These are phyloP conservation scores for Gila orcuttii DNA, from an alignment of 2,113 vertebrate genomes.

Conservation along the genomic window DNA sequence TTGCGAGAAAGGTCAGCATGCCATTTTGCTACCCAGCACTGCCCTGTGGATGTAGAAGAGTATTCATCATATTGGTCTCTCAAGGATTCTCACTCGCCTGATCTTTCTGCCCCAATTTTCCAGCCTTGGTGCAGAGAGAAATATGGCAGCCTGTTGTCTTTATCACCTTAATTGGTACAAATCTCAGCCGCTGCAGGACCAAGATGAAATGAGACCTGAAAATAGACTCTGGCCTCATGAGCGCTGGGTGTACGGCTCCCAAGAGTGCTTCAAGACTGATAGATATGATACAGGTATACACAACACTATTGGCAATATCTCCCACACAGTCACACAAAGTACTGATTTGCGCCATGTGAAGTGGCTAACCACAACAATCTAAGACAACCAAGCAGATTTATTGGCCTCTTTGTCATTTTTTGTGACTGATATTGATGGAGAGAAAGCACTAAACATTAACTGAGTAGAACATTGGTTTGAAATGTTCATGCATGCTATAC, in stretches of 20 bases:
- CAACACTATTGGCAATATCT: conserved; percentile 20
- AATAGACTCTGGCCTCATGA: conserved; percentile 37
- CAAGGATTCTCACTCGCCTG: conserved; percentile 15
- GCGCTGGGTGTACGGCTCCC: conserved; percentile 24
- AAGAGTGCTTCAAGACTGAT: conserved; percentile 29
- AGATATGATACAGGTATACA: not conserved
- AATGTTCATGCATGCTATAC: not conserved
- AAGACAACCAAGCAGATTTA: not conserved
- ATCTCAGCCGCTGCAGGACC: conserved; percentile 34
- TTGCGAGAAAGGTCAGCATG: conserved; percentile 35
- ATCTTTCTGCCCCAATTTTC: conserved; percentile 40
- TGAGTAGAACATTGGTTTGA: not conserved
- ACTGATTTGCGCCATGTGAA: conserved; percentile 14
- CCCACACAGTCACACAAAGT: conserved; percentile 18
- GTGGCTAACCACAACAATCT: not conserved
- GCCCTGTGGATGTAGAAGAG: conserved; percentile 22
- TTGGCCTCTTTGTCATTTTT: not conserved
- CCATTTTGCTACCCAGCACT: conserved; percentile 27
- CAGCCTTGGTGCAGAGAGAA: conserved; percentile 25
- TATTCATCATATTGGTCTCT: conserved; percentile 42
- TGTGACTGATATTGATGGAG: not conserved
- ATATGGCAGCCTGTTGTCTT: conserved; percentile 47
- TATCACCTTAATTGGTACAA: conserved; percentile 56
- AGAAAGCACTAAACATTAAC: not conserved
- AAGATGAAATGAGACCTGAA: conserved; percentile 50